These are phyloP conservation scores for Periplaneta americana DNA, from an alignment of 1,140 invertebrate genomes.

Conservation along the genomic window DNA sequence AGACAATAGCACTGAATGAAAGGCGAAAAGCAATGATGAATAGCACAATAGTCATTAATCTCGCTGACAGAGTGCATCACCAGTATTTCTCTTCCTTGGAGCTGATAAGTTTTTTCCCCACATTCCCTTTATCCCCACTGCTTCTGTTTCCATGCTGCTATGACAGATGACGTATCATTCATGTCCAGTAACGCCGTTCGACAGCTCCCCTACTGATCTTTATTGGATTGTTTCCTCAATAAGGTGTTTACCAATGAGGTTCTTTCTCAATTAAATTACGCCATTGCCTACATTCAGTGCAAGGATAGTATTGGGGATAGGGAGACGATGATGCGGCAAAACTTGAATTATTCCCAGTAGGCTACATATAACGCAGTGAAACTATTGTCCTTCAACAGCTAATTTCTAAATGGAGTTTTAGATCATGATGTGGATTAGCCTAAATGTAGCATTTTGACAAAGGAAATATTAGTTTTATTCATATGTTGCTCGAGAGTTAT, in stretches of 20 bases:
- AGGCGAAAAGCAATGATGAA: background rate
- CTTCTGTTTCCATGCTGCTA: background rate
- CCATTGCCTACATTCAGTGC: no score
- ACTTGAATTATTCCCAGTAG: no score
- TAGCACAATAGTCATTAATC: background rate
- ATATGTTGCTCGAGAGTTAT: no score
- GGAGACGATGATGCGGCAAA: no score
- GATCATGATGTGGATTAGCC: no score
- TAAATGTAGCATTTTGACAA: no score
- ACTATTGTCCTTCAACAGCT: no score
- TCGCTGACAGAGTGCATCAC: background rate
- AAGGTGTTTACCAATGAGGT: background rate
- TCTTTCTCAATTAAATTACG: no score
- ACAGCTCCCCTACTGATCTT: background rate
- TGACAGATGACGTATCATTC: background rate
- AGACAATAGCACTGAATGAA: background rate
- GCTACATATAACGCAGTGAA: no score
- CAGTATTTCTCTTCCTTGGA: background rate
- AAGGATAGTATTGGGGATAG: no score
- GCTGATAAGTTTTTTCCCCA: background rate
- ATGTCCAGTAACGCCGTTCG: background rate
- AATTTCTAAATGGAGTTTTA: no score
- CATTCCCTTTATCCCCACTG: background rate
- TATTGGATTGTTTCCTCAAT: background rate
- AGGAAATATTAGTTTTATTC: no score